These are phyloP conservation scores for Drosophila sulfurigaster DNA, from an alignment of 1,140 invertebrate species.

Conservation along the genomic window DNA sequence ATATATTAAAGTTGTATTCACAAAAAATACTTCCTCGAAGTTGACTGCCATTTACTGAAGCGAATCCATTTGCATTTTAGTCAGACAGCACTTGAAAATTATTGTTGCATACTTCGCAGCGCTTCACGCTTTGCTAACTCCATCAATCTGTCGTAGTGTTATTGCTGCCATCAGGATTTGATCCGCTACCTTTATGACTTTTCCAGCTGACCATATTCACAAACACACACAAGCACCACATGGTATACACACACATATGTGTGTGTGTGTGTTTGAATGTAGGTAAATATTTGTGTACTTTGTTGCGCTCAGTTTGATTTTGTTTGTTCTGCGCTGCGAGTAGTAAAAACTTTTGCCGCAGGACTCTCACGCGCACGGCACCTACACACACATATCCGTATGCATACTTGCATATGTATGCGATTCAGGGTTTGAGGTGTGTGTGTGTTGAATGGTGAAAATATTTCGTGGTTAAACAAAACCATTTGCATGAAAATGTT, in stretches of 20 bases:
- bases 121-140: constrained; percentile 9
- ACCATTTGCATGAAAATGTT: constrained; percentile 81
- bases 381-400: not conserved
- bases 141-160: constrained; percentile 21
- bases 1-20: too few species aligned
- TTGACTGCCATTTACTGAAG: not conserved
- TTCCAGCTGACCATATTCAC: constrained; percentile 21
- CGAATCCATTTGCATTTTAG: not conserved
- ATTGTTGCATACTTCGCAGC: constrained; percentile 30
- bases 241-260: not conserved
- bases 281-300: constrained; percentile 78
- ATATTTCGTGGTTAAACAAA: constrained; percentile 80
- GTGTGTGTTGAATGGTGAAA: constrained; percentile 62
- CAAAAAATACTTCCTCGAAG: too few species aligned
- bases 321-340: constrained; percentile 63
- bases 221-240: constrained; percentile 3
- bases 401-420: constrained; percentile 1
- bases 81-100: not conserved
- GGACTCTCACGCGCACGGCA: constrained; percentile 51
- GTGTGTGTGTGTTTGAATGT: constrained; percentile 14
- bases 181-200: constrained; percentile 28
- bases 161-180: constrained; percentile 9
- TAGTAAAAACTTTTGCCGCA: constrained; percentile 68
- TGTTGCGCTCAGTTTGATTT: constrained; percentile 80
- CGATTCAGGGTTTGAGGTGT: constrained; percentile 11